Percentiles rank a stretch among this genome's conserved stretches.
Conservation (phyloP, 1,140 invertebrate species). For the Zaprionus camerounensis region DNA sequence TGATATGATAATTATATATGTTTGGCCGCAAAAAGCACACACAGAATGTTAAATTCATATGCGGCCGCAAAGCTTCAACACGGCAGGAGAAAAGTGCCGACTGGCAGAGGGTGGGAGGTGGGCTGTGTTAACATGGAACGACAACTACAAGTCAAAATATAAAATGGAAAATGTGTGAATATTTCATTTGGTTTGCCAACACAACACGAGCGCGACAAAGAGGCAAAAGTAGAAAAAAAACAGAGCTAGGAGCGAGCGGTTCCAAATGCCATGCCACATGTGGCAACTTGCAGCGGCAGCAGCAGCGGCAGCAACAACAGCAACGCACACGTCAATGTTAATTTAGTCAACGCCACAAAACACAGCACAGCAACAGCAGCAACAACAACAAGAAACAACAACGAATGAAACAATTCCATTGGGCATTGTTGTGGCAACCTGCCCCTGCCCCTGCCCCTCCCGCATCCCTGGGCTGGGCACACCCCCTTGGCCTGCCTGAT, state of each 20-base stretch:
- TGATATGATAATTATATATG: slow-evolving; percentile 81
- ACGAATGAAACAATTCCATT: slow-evolving; percentile 75
- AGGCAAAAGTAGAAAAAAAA: neutral
- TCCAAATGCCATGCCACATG: slow-evolving; percentile 70
- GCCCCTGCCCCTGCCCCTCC: slow-evolving; percentile 15
- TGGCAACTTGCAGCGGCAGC: slow-evolving; percentile 50
- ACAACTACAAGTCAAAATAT: slow-evolving; percentile 71
- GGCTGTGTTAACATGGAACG: slow-evolving; percentile 33
- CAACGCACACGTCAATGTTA: slow-evolving; percentile 74
- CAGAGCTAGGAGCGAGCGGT: slow-evolving; percentile 25
- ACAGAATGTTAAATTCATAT: slow-evolving; percentile 76
- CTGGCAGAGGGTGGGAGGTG: neutral
- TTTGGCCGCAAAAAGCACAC: slow-evolving; percentile 67
- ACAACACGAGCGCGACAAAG: slow-evolving; percentile 2
- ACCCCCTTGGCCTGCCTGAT: slow-evolving; percentile 50
- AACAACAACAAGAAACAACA: slow-evolving; percentile 29
- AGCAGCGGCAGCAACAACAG: slow-evolving; percentile 42
- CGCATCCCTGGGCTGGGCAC: slow-evolving; percentile 1
- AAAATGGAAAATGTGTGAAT: slow-evolving; percentile 79
- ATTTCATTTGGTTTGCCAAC: slow-evolving; percentile 65
- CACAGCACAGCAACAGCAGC: slow-evolving; percentile 25
- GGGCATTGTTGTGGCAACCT: slow-evolving; percentile 72
- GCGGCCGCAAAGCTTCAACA: slow-evolving; percentile 66
- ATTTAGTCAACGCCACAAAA: slow-evolving; percentile 78
- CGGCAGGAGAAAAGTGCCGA: slow-evolving; percentile 11